Evolutionary conservation across 2,113 vertebrate species (phyloP).

Genomic region (Hyaena hyaena): DNA sequence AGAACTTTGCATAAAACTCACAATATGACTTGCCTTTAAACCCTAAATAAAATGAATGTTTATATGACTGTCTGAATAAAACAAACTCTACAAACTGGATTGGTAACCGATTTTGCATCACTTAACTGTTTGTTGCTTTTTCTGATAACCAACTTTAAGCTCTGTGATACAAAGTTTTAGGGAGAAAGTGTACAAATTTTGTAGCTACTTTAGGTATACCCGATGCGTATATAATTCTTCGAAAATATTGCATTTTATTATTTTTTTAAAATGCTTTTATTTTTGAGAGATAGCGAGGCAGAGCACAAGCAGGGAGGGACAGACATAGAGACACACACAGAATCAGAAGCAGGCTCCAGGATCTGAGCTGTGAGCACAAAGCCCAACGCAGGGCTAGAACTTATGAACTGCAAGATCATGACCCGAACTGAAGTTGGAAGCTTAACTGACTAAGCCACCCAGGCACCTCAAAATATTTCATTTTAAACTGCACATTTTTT

Average conservation of each 20-base stretch:
- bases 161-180: neutral
- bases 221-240: neutral
- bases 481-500: no score
- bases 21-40: constrained; percentile 32
- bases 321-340: no score
- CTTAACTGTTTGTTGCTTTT: neutral
- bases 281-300: no score
- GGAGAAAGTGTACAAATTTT: neutral
- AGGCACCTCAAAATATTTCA: no score
- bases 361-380: no score
- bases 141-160: neutral
- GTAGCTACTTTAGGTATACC: neutral
- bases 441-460: no score
- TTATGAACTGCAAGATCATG: no score
- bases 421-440: no score
- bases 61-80: neutral
- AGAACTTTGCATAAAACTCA: constrained; percentile 39
- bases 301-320: no score
- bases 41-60: neutral
- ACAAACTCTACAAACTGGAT: neutral
- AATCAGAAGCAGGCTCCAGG: no score
- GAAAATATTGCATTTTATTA: neutral
- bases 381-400: no score
- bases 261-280: no score
- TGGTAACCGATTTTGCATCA: neutral